Evolutionary conservation across 2,113 vertebrate species (phyloP).

Genomic region (Rhinolophus sinicus): DNA sequence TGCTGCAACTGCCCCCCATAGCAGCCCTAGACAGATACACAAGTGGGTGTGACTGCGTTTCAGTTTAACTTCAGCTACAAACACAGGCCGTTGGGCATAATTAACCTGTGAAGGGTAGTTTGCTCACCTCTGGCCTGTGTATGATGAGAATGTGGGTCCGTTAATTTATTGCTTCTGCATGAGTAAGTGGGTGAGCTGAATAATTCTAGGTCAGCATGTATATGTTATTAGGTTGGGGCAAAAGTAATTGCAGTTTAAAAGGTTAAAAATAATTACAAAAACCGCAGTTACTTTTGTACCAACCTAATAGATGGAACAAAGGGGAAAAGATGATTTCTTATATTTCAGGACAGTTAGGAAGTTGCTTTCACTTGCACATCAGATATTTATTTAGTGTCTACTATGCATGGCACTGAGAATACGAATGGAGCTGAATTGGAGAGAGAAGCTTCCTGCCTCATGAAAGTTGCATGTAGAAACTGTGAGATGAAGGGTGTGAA

Average conservation of each 20-base stretch:
- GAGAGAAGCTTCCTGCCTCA: neutral
- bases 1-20: neutral
- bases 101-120: neutral
- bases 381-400: neutral
- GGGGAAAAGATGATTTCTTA: neutral
- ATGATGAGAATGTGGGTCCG: slow-evolving; percentile 12
- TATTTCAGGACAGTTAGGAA: neutral
- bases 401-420: neutral
- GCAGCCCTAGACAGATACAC: neutral
- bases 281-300: too few species aligned
- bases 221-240: neutral
- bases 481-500: neutral
- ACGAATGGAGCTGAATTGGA: neutral
- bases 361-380: neutral
- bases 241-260: too few species aligned
- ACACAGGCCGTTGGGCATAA: neutral
- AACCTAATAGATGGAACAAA: neutral
- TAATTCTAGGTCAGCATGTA: slow-evolving; percentile 48
- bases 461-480: slow-evolving; percentile 17
- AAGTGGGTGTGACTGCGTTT: neutral
- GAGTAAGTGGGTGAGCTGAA: slow-evolving; percentile 8
- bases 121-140: neutral
- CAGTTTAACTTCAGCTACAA: neutral
- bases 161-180: slow-evolving; percentile 50
- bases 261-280: too few species aligned